Evolutionary conservation across 2,113 vertebrate species (phyloP), one percentile per base, ranked within the genome.

Genomic region (Holacanthus passer): DNA sequence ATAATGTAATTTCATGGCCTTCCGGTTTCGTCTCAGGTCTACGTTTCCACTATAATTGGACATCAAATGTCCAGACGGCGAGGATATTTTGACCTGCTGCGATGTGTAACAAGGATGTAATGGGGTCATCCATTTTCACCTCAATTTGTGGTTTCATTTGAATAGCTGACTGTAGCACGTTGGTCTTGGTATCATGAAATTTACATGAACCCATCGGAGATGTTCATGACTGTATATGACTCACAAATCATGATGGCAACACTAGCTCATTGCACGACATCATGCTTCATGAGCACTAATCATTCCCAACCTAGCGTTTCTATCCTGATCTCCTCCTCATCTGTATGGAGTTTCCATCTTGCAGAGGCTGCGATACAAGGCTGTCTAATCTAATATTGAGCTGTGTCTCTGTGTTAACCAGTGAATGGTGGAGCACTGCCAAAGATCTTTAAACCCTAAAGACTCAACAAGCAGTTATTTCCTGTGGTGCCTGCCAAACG

Each of bases 391-490:
- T 76, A 82, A 79, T 81, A 86, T 32, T 56, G 75, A 89, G 89
- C 85, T 43, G 68, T 47, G 85, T 81, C 35, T 85, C 74, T 79
- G 72, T 89, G 84, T 86, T 85, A 90, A 88, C 64, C 63, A 78
- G 87, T 59, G 78, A 86, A 76, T 59, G 27, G 55, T 87, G 89
- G 86, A 88, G 77, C 50, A 10, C 62, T 69, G 88, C 91, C 93
- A 92, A 82, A 68, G 22, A 74, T 77, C 79, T 78, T 79, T 87
- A 86, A 88, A 87, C 77, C 87, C 73, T 48, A 69, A 65, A 84
- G 68, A 83, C 82, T 78, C 72, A 47, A 76, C 85, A 69, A 73
- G 55, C 53, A 60, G 71, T 79, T 58, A 81, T 81, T 77, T 80
- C 56, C 75, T 82, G 71, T 56, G 27, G 16, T 63, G 71, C 24